Base-by-base conservation (phyloP, 2,797 vertebrate species). In the Characodon lateralis region DNA sequence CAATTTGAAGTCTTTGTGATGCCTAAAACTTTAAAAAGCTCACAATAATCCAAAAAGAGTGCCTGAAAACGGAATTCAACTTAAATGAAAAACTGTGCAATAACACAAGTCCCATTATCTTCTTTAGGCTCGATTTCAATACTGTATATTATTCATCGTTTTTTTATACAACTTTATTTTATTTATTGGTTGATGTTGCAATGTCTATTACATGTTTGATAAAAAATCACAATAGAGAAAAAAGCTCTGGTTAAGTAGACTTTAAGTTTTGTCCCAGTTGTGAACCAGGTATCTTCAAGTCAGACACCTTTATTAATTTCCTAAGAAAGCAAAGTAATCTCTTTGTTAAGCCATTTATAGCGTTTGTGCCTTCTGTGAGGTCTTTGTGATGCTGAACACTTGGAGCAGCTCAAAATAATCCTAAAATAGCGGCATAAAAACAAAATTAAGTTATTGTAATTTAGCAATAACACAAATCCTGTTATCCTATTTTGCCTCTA, bases 361-460 rank as follows among this genome's bases (percentile, higher is more conserved):
- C 26, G 71, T 77, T 8, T 7, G 5, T 39, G 65, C 2, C 26
- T 12, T 55, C 73, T 80, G 46, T 79, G 71, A 1, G 2, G 75
- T 72, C 66, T 85, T 81, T 83, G 22, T 46, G 22, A 51, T 72
- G 69, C 7, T 46, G 3, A 78, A 9, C 28, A 56, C 56, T 78
- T 72, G 66, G 53, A 5, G 7, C 13, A 65, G 72, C 65, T 78
- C 24, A 72, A 24, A 69, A 26, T 81, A 76, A 85, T 86, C 72
- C 59, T 6, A 18, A 72, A 83, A 76, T 70, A 50, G 14, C 68
- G 5, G 3, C 71, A 24, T 9, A 24, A 82, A 82, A 83, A 81
- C 8, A 55, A 58, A 78, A 76, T 79, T 63, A 61, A 31, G 10
- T 76, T 53, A 69, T 22, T 82, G 31, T 81, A 83, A 71, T n/a